Evolutionary conservation across 2,888 invertebrate species (phyloP).

Genomic region (Imbricaverruca yamaguchii): DNA sequence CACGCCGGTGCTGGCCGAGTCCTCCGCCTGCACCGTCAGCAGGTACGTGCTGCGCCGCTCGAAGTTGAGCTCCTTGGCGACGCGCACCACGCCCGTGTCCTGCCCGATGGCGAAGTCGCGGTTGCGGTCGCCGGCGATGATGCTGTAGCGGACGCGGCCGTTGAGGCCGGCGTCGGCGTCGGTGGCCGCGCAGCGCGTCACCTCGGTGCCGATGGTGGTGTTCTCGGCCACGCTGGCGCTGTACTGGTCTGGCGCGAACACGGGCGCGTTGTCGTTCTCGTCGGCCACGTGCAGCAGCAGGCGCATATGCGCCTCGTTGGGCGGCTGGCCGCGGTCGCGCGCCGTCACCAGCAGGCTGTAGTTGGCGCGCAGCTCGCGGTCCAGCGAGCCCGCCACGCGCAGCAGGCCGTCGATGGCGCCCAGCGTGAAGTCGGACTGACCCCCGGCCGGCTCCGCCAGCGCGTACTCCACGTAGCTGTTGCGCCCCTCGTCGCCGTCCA

Average conservation of each 20-base stretch:
- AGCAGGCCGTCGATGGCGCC: constrained; percentile 81
- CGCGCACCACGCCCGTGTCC: constrained; percentile 80
- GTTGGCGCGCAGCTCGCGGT: constrained; percentile 67
- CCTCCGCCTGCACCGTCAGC: constrained; percentile 77
- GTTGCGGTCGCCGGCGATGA: constrained; percentile 79
- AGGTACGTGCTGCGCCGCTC: constrained; percentile 79
- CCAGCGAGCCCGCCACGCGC: constrained; percentile 73
- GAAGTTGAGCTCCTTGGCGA: constrained; percentile 87
- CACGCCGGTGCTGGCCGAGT: constrained; percentile 59
- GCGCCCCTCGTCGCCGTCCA: constrained; percentile 81
- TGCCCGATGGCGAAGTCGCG: constrained; percentile 86
- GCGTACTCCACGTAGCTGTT: constrained; percentile 86
- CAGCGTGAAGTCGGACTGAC: constrained; percentile 55
- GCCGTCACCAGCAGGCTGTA: constrained; percentile 65
- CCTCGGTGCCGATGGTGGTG: constrained; percentile 85
- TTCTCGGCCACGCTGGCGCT: constrained; percentile 86
- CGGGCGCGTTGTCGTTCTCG: constrained; percentile 40
- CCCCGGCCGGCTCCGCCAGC: constrained; percentile 43
- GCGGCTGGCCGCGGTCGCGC: constrained; percentile 77
- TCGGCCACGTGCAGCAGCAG: constrained; percentile 55
- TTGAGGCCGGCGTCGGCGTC: constrained; percentile 82
- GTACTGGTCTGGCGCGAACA: constrained; percentile 58
- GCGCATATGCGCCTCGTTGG: constrained; percentile 39
- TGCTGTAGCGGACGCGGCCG: constrained; percentile 85
- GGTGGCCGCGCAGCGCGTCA: constrained; percentile 80